Evolutionary conservation across 2,113 vertebrate species (phyloP), one percentile per base, ranked within the genome.

Genomic region (Tympanuchus pallidicinctus): DNA sequence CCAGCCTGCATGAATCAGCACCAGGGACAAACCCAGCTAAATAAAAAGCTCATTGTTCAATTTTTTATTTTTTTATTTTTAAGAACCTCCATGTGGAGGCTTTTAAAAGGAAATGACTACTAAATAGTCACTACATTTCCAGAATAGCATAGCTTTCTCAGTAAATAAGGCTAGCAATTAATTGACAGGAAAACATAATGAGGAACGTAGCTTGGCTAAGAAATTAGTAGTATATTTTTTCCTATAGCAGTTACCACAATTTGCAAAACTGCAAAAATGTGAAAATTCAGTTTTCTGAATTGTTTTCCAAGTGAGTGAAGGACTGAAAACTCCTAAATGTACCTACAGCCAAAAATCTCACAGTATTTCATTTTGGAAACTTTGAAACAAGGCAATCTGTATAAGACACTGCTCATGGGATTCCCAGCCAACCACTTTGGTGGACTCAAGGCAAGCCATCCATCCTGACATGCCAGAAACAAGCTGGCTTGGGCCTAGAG

Each of bases 401-500:
- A 65, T 16, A 40, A 54, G 22, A 32, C 3, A 24, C 16, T 9
- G n/a, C 11, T 56, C 47, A 48, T 1, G 3, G 32, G 19, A 85
- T 74, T 78, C 66, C n/a, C 10, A 4, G 34, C 12, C 36, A 11
- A 19, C 21, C 30, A 50, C 25, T 36, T 9, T 11, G 3, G 52
- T 38, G 28, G 42, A 48, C 38, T 69, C 66, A 3, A 8, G 43
- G 3, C 2, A 14, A 24, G 1, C 27, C 40, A 60, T 25, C 8
- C 20, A 79, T 28, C 16, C 43, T 34, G 27, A 92, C 27, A 25
- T 13, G 34, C n/a, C 36, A 36, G 0, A 69, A 27, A 17, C 24
- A 67, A 63, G 17, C 17, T 3, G 2, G 8, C 13, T 87, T 69
- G 54, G 32, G 60, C 21, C 1, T 0, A 73, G 54, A 0, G 1